Evolutionary conservation across 2,797 vertebrate genomes (phyloP).

Genomic region (Anisognathus igniventris): DNA sequence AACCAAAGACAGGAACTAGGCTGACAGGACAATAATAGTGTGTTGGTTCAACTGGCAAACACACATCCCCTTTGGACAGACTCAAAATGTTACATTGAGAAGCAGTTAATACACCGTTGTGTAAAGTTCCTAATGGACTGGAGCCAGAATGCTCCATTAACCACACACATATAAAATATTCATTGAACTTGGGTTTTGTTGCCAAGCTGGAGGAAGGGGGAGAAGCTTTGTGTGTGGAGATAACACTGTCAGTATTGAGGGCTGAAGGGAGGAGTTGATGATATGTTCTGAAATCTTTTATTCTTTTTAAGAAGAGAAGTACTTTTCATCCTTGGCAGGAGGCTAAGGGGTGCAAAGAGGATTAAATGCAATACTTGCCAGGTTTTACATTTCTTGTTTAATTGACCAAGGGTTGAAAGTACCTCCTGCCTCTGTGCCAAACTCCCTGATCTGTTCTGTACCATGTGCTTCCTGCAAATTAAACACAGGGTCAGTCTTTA

Average conservation of each 20-base stretch:
- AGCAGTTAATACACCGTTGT: slow-evolving; percentile 75
- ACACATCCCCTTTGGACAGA: slow-evolving; percentile 52
- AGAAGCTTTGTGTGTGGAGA: neutral
- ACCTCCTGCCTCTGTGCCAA: slow-evolving; percentile 7
- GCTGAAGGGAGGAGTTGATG: slow-evolving; percentile 35
- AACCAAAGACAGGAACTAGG: slow-evolving; percentile 12
- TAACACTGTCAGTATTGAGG: slow-evolving; percentile 37
- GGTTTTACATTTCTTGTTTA: slow-evolving; percentile 63
- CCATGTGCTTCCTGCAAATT: slow-evolving; percentile 7
- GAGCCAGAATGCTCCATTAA: slow-evolving; percentile 76
- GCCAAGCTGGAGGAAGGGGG: slow-evolving; percentile 36
- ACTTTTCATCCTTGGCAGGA: slow-evolving; percentile 47
- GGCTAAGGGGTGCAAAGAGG: slow-evolving; percentile 24
- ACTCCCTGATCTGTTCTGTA: slow-evolving; percentile 8
- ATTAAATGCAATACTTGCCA: slow-evolving; percentile 56
- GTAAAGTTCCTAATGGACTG: slow-evolving; percentile 72
- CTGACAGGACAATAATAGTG: slow-evolving; percentile 36
- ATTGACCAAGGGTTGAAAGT: slow-evolving; percentile 55
- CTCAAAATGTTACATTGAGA: slow-evolving; percentile 63
- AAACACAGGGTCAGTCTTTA: slow-evolving; percentile 26
- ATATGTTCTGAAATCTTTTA: slow-evolving; percentile 1
- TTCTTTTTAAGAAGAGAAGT: neutral
- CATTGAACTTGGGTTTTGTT: slow-evolving; percentile 73
- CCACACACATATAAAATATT: slow-evolving; percentile 69
- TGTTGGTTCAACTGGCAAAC: slow-evolving; percentile 60